Evolutionary conservation across 2,888 invertebrate species (phyloP), one percentile per base, ranked within the genome.

Genomic region (Lasioglossum oenotherae): DNA sequence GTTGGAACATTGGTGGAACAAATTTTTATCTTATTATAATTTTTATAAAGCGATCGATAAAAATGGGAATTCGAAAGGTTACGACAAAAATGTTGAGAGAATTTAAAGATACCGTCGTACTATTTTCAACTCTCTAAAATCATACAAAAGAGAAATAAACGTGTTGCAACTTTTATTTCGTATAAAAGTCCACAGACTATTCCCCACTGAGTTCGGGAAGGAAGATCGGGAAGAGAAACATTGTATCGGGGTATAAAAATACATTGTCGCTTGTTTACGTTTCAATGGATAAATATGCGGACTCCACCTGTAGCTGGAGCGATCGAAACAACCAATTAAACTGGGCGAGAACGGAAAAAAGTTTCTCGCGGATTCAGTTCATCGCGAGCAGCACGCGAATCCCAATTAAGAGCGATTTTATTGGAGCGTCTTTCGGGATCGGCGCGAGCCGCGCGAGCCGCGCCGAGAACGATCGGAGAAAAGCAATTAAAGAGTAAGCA

Each of bases 401-500:
- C 87, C 84, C 82, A 88, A 87, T 88, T 88, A 84, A 87, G 76
- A 73, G 81, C 73, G 80, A 84, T 84, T 87, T 88, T 81, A 87
- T 88, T 88, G 80, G 81, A 74, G 71, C 64, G 82, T 71, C 80
- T 74, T 76, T 64, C 53, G 60, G 53, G 77, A 81, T 80, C 74
- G 77, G 35, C 27, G 75, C 31, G 1, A 4, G 0, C 35, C 74
- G 83, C 46, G 67, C 78, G 81, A 74, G 74, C 41, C 77, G 67
- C 60, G 75, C 64, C 76, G 27, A 53, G 81, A 77, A 75, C 82
- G 77, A 82, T 87, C 84, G 84, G 82, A 87, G 88, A 84, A 90
- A 90, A 90, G 89, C 88, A 90, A 90, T 90, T 90, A 90, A 90
- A 90, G 87, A 80, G 88, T 88, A 87, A 90, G 87, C 89, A 74